Base-by-base conservation (phyloP, 2,888 invertebrate species). In the Nomada hirtipes region DNA sequence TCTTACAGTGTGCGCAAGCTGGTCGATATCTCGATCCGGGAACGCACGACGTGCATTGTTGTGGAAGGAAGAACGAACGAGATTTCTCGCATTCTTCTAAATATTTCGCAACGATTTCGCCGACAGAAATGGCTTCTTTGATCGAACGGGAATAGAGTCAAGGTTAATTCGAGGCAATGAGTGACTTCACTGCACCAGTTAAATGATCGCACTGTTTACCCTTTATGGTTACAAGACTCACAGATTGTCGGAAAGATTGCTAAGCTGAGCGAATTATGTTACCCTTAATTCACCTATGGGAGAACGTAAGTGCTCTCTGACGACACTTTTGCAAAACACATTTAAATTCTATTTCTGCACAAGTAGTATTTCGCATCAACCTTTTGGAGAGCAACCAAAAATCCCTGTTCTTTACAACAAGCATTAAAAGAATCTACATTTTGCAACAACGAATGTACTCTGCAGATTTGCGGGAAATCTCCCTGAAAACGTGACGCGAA, bases 111-210 rank as follows among this genome's bases (percentile, higher is more conserved):
- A 64, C 23, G 57, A 52, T 70, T 36, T 52, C 29, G 11, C 55
- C 18, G 9, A n/a, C 57, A 50, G 50, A 63, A 59, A 76, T 26
- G 36, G 52, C 52, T 50, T 29, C 57, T 76, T 76, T 47, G 59
- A 77, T 76, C 44, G 15, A 50, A 64, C 23, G 44, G 63, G 69
- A 76, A 77, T 53, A 36, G 64, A 76, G 69, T 36, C 77, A 79
- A 79, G 79, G 79, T 76, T 70, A 47, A 23, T 50, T 59, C 69
- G 52, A 63, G 50, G 36, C 29, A 44, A 50, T 9, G 57, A 68
- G 50, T 29, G 53, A 78, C 36, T 44, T 26, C 52, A 4, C 13
- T 70, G 59, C 52, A 57, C 36, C n/a, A n/a, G 79, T 53, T 76
- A 76, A 76, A 79, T 42, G 68, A 42, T 76, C 64, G 44, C 44